Evolutionary conservation across 1,140 invertebrate species (phyloP), one percentile per base, ranked within the genome.

Genomic region (Drosophila nasuta): DNA sequence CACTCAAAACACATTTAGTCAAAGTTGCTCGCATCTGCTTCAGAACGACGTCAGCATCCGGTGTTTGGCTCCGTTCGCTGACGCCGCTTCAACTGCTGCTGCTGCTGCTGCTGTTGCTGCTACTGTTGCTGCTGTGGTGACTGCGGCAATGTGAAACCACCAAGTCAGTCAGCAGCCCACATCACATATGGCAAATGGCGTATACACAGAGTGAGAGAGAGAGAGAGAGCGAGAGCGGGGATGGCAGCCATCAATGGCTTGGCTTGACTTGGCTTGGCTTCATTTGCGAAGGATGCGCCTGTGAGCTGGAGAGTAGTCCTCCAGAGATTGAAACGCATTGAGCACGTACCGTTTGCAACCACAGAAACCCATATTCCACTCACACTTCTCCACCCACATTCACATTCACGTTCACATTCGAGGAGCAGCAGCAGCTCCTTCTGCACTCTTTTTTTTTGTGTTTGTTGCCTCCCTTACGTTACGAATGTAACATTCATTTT

Each of bases 401-500:
- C 28, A 7, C 54, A 25, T 13, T 17, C 49, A 20, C 43, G 33
- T 13, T 60, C 17, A 57, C 25, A 35, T 1, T 8, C 6, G 58
- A 68, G 49, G 13, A 35, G 6, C 11, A 8, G 52, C 72, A 54
- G 54, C 62, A 59, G 43, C 46, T 77, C 58, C 72, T 69, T 57
- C 52, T 63, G 5, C 79, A 48, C 51, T 62, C 69, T 65, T 74
- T 65, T 25, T 25, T 25, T 3, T 4, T 25, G 20, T 25, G 20
- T 25, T 25, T 25, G 20, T 25, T 25, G 20, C 20, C 20, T 25
- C 30, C 77, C 64, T 69, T 63, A 77, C 81, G 56, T 80, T 88
- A 85, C 73, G 85, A 78, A 81, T 88, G 81, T 82, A 88, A 85
- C 85, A 89, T 90, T 85, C 81, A 89, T 88, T 88, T 88, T 88